Evolutionary conservation across 1,140 invertebrate species (phyloP).

Genomic region (Ceratitis capitata): DNA sequence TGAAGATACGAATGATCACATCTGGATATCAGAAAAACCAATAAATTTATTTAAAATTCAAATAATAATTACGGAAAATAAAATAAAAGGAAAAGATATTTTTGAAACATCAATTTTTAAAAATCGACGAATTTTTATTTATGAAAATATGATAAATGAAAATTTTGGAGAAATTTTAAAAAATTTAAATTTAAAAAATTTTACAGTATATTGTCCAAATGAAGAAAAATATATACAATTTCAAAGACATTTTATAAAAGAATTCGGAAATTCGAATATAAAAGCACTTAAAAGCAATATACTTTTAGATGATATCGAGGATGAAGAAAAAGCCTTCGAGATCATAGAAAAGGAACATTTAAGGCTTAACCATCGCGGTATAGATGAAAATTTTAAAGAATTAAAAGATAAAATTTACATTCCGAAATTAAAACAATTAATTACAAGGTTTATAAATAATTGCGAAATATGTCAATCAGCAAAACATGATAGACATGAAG

Average conservation of each 20-base stretch:
- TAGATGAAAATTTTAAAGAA: neutral
- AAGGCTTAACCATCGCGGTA: neutral
- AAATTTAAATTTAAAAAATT: neutral
- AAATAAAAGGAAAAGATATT: neutral
- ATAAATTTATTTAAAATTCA: neutral
- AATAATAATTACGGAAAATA: neutral
- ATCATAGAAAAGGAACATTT: neutral
- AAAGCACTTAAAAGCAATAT: neutral
- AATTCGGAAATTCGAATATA: neutral
- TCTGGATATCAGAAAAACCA: neutral
- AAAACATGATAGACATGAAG: neutral
- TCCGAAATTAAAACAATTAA: neutral
- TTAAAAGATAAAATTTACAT: neutral
- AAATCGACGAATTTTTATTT: neutral
- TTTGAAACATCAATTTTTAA: neutral
- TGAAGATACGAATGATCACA: neutral
- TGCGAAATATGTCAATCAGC: slow-evolving; percentile 9
- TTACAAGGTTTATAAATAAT: slow-evolving; percentile 9
- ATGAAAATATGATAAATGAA: neutral
- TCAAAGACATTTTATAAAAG: neutral
- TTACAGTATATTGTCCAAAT: neutral
- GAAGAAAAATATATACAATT: neutral
- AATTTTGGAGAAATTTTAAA: neutral
- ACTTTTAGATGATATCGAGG: neutral
- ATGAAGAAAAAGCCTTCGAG: neutral